phyloP scores from a whole-genome alignment of 2,888 invertebrate genomes.

The Thera obeliscata region DNA sequence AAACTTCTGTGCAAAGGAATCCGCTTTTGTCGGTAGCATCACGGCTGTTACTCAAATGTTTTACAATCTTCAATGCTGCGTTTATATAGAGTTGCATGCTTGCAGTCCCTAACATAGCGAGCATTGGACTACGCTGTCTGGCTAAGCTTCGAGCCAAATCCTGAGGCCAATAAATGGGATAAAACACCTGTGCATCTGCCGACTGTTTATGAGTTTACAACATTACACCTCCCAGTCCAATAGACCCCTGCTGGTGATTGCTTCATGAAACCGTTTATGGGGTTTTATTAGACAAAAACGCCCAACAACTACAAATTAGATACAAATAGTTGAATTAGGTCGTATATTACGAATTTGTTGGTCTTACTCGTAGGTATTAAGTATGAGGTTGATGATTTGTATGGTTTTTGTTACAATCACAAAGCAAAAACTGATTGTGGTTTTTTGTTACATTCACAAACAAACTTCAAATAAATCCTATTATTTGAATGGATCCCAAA shows the following conservation, averaged over 20 bases:
- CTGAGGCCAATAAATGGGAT: constrained; percentile 44
- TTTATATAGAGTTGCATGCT: background rate
- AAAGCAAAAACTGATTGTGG: constrained; percentile 15
- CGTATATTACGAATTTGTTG: constrained; percentile 31
- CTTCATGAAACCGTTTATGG: constrained; percentile 72
- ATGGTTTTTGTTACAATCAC: constrained; percentile 21
- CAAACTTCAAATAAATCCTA: constrained; percentile 54
- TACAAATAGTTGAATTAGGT: constrained; percentile 53
- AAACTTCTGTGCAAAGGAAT: constrained; percentile 76
- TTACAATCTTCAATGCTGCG: constrained; percentile 47
- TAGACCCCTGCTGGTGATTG: constrained; percentile 75
- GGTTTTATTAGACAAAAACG: constrained; percentile 64
- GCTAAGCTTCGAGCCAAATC: constrained; percentile 17
- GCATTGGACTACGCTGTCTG: constrained; percentile 33
- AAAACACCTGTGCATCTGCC: constrained; percentile 70
- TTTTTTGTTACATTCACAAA: constrained; percentile 47
- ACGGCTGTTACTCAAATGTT: background rate
- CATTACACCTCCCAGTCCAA: constrained; percentile 75
- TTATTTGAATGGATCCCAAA: constrained; percentile 62
- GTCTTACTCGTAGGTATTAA: constrained; percentile 17
- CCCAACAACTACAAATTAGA: constrained; percentile 57
- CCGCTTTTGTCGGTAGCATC: constrained; percentile 29
- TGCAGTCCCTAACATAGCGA: background rate
- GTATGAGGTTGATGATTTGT: constrained; percentile 25
- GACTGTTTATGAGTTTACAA: constrained; percentile 78